phyloP scores from a whole-genome alignment of 2,888 invertebrate species.

The Patella depressa region DNA sequence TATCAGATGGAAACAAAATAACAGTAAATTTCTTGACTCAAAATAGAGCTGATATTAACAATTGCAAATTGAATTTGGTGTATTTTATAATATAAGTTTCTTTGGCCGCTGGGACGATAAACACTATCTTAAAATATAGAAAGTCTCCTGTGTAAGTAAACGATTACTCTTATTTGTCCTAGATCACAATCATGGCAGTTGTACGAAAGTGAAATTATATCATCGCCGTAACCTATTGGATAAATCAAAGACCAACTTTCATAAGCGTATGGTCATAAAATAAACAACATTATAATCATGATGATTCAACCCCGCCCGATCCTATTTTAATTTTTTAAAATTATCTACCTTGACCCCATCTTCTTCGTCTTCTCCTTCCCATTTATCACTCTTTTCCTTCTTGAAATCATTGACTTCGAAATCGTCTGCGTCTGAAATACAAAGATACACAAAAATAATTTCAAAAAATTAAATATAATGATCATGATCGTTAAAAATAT shows the following conservation, averaged over 20 bases:
- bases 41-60: no score
- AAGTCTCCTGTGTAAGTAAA: no score
- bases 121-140: no score
- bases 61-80: no score
- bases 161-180: no score
- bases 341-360: slow-evolving; percentile 67
- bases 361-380: slow-evolving; percentile 71
- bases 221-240: no score
- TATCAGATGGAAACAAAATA: no score
- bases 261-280: neutral
- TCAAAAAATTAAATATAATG: neutral
- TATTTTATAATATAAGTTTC: no score
- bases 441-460: slow-evolving; percentile 13
- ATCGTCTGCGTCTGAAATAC: slow-evolving; percentile 65
- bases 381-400: slow-evolving; percentile 57
- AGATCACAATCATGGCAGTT: no score
- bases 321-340: neutral
- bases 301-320: neutral
- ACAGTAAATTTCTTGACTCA: no score
- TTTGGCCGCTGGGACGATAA: no score
- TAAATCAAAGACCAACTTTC: neutral
- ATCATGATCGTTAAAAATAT: slow-evolving; percentile 12
- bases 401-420: slow-evolving; percentile 58
- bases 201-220: no score
- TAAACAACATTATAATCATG: neutral